Base-by-base conservation (phyloP, 1,140 invertebrate genomes). In the Anoplolepis gracilipes region DNA sequence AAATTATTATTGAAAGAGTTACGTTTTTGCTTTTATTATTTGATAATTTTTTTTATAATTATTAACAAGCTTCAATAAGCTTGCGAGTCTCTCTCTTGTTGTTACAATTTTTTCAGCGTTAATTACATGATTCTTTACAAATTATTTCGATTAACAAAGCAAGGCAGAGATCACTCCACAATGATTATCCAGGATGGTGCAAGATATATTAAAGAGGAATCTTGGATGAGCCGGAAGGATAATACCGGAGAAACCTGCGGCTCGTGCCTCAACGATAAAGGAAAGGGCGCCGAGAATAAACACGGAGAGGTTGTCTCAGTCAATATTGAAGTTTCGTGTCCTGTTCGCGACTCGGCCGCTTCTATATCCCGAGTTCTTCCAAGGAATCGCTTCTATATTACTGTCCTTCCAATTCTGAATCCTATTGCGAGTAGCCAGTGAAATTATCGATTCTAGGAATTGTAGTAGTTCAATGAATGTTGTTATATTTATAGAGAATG, bases 301-400 rank as follows among this genome's bases (percentile, higher is more conserved):
- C 88, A 86, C 85, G 84, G 39, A 53, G 62, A 33, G 86, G 87
- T 93, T 88, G 90, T 90, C 90, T 91, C 84, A 91, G 92, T 93
- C 92, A 93, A 93, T 93, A 93, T 93, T 92, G 91, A 90, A 92
- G 85, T 92, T 93, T 89, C 88, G 86, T 87, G 81, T 86, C 59
- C 36, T 69, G 72, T 86, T 88, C 79, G 39, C 79, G 76, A 65
- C 81, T 87, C 75, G 42, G 22, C 72, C 67, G 53, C 86, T 87
- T 85, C 86, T 84, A 86, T 84, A 86, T 90, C 85, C 77, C 53
- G n/a, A 4, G 19, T 22, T n/a, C 33, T 61, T 59, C 53, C 36
- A 87, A 72, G 30, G 64, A 77, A 49, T 57, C 82, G 76, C 30
- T 61, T 22, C 61, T 39, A 33, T 67, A 25, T n/a, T 55, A 42